These are phyloP conservation scores for Cepphus grylle DNA, from an alignment of 2,113 vertebrate genomes.

Conservation along the genomic window DNA sequence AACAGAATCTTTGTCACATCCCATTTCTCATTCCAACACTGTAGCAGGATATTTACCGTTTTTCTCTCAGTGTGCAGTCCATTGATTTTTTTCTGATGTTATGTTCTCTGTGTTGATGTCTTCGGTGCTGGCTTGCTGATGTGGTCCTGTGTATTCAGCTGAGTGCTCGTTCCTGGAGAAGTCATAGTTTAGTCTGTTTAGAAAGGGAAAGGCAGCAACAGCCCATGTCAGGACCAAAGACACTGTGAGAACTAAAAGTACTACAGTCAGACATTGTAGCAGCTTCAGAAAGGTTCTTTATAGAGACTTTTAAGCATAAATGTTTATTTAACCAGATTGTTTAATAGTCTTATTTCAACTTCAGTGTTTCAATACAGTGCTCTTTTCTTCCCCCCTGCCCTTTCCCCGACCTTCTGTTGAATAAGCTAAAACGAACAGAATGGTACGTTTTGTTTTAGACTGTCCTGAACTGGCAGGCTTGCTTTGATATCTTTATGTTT, in stretches of 20 bases:
- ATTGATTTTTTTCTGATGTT: background rate
- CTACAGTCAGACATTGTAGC: background rate
- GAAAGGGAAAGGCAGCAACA: background rate
- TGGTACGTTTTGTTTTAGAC: background rate
- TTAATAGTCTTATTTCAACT: background rate
- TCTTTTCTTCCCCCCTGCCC: no score
- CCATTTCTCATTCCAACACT: background rate
- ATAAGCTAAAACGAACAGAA: background rate
- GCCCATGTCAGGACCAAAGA: background rate
- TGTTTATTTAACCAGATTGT: background rate
- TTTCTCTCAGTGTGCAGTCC: background rate
- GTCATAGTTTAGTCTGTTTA: background rate
- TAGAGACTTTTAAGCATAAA: background rate
- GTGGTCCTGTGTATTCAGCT: background rate
- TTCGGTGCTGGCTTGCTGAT: background rate
- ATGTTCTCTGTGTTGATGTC: background rate
- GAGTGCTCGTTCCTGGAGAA: background rate
- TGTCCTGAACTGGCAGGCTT: background rate
- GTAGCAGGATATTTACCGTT: background rate
- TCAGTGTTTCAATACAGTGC: background rate
- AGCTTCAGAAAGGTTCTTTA: constrained; percentile 3
- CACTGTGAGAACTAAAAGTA: background rate
- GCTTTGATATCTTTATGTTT: background rate
- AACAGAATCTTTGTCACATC: background rate
- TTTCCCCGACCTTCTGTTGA: background rate